Evolutionary conservation across 2,888 invertebrate species (phyloP), one percentile per base, ranked within the genome.

Genomic region (Philonicus albiceps): DNA sequence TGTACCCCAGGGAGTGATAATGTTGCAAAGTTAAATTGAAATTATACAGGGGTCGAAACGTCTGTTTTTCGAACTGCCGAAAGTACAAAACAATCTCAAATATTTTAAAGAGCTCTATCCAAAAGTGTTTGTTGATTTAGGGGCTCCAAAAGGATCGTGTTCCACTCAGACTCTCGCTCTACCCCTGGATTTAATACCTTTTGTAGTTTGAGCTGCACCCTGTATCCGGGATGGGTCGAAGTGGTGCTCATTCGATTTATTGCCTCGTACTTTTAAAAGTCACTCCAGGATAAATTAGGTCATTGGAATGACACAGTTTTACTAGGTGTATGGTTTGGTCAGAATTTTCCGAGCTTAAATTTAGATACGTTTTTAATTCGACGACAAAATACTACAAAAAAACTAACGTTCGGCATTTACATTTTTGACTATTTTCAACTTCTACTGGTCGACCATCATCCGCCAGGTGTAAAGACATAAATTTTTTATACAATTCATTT

Each of bases 11-110:
- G 87, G 87, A 87, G 86, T 84, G 87, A 87, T 87, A 86, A 87
- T 87, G 86, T 86, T 87, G 43, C 87, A 30, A 87, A 87, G 87
- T 87, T 87, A 87, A 87, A 87, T 87, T 87, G 87, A 87, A 87
- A 87, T 87, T 86, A 87, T 83, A 64, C 7, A 19, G 86, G 75
- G 87, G 86, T 86, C 85, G 87, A 27, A 64, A 7, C 64, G 64
- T 64, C 64, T 64, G 64, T 64, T 64, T 27, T 64, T 27, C 64
- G 64, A 64, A 64, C 64, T 64, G 64, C 64, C 64, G 64, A 64
- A 64, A 64, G 11, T 43, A 83, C 72, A 83, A 83, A 83, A 72
- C 83, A 83, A 83, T 83, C 49, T 83, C 37, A 83, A 83, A 83
- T 83, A 83, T 83, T 83, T 72, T 83, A 83, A 83, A 64, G 64